Base-by-base conservation (phyloP, 92 coral and sea anemone genomes). In the Phenganax marumi region DNA sequence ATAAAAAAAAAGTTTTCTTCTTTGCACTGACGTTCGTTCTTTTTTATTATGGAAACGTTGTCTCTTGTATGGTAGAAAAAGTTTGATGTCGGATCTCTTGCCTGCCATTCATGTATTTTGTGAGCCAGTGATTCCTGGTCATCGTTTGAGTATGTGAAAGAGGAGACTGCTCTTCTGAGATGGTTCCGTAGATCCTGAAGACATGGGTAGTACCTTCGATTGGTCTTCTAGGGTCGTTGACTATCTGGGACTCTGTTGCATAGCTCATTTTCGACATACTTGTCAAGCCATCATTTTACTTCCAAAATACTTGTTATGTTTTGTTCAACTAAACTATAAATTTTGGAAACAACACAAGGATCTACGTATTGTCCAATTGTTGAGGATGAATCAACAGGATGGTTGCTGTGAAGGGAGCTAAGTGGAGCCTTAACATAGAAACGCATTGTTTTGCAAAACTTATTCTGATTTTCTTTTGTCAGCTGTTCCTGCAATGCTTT, bases 111-210 rank as follows among this genome's bases (percentile, higher is more conserved):
- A 12, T 63, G 56, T 21, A 82, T 54, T 68, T 89, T 89, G 18
- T 48, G 52, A 46, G 19, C 26, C 1, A 85, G 84, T 2, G 91
- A 89, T 25, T 86, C 91, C 46, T 89, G 91, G 64, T 89, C 89
- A 65, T 89, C 91, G 11, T 51, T 19, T 55, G 84, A 85, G 50
- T 89, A 85, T 52, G 52, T 76, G 64, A 33, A 49, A 19, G 81
- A 76, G 47, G 77, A 69, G 50, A 89, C 51, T 26, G 91, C 89
- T 58, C 76, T 84, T 8, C 85, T 82, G 23, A 88, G 77, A 19
- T 88, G 88, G 69, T 81, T 80, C 17, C 88, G 68, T 33, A 88
- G 68, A 79, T 88, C 88, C 51, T 79, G 84, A 39, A 73, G 10
- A 25, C 85, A 71, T 22, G 88, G 88, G 62, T 85, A 79, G 49